Base-by-base conservation (phyloP, 1,140 invertebrate genomes). In the Laodelphax striatellus region DNA sequence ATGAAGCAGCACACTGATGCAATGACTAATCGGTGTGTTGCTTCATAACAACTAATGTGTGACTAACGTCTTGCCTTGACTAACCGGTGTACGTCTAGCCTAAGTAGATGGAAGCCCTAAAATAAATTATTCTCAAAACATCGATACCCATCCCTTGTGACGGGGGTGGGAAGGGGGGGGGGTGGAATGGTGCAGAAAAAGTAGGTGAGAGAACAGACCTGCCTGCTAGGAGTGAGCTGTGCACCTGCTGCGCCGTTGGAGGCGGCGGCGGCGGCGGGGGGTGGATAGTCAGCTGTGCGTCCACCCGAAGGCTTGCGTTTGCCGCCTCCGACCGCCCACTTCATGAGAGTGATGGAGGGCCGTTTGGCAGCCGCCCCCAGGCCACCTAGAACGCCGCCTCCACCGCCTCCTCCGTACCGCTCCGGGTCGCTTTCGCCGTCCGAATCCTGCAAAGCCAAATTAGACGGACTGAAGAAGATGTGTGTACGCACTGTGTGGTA, bases 401-500 rank as follows among this genome's bases (percentile, higher is more conserved):
- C 68, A 8, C n/a, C n/a, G n/a, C n/a, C n/a, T n/a, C 71, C 72
- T 4, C 70, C 73, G 38, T 64, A 62, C 21, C 60, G 63, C 57
- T 66, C 56, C 13, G 62, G 64, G 38, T 73, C 71, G 56, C 74
- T 67, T 16, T 43, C 34, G 50, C 60, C 56, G 50, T 62, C 56
- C 43, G 60, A 31, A 31, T 42, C 28, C 50, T 60, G 52, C 54
- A 62, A 0, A 56, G 64, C 38, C 62, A 59, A 31, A 57, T 60
- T 64, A 24, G 60, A 57, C 16, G 86, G 84, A 66, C 82, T 83
- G 72, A 90, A 84, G 76, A 90, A 88, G 61, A 90, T 77, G 72
- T 90, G 88, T 68, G 88, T 90, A 67, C 87, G 78, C 71, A 87
- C 88, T 0, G 72, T 70, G 64, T 87, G 83, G 65, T 88, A 82